phyloP scores from a whole-genome alignment of 2,113 vertebrate species.

The Entelurus aequoreus region DNA sequence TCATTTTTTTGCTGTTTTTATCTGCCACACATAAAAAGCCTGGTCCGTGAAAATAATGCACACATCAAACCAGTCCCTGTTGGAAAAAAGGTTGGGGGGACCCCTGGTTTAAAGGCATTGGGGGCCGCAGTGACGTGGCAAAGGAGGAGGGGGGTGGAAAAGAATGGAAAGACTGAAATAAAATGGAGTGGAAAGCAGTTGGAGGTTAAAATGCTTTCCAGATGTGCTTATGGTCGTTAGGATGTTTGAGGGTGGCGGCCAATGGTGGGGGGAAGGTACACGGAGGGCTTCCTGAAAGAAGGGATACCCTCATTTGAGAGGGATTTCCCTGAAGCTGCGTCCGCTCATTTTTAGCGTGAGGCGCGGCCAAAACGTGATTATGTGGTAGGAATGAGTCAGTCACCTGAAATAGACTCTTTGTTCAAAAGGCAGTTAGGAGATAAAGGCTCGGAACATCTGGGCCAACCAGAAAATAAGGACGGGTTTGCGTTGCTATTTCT shows the following conservation, averaged over 20 bases:
- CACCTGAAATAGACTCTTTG: slow-evolving; percentile 51
- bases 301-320: slow-evolving; percentile 48
- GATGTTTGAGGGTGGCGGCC: background rate
- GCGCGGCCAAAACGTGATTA: slow-evolving; percentile 42
- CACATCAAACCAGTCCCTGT: too few relatives aligned
- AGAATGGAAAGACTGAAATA: slow-evolving; percentile 3
- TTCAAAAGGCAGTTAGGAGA: slow-evolving; percentile 21
- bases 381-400: slow-evolving; percentile 56
- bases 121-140: slow-evolving; percentile 8
- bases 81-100: too few relatives aligned
- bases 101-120: slow-evolving; percentile 14
- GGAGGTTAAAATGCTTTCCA: slow-evolving; percentile 37
- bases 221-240: background rate
- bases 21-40: too few relatives aligned
- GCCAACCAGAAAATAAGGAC: slow-evolving; percentile 1
- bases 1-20: too few relatives aligned
- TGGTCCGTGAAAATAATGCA: too few relatives aligned
- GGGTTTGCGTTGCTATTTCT: background rate
- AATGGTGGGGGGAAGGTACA: slow-evolving; percentile 7
- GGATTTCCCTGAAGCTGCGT: slow-evolving; percentile 53
- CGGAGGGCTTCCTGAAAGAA: slow-evolving; percentile 31
- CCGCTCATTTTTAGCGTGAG: slow-evolving; percentile 39
- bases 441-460: slow-evolving; percentile 18
- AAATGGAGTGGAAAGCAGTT: slow-evolving; percentile 21
- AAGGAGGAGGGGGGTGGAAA: slow-evolving; percentile 26